These are phyloP conservation scores for Todus mexicanus DNA, from an alignment of 2,797 vertebrate genomes.

Conservation along the genomic window DNA sequence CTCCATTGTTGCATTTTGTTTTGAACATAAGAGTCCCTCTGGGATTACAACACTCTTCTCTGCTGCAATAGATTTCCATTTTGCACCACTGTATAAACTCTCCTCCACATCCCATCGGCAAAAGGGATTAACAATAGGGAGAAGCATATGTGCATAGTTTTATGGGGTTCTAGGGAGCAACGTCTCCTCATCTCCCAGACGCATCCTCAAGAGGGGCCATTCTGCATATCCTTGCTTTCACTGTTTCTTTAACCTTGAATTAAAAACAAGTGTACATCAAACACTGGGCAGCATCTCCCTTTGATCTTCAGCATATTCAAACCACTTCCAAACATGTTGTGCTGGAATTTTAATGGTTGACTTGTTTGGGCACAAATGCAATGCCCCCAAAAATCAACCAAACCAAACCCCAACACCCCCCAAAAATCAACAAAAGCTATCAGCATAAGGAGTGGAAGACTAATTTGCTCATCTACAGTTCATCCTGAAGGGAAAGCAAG, in stretches of 20 bases:
- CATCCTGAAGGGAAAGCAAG: background rate
- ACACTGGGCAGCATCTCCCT: background rate
- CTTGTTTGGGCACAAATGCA: background rate
- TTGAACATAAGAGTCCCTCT: conserved; percentile 69
- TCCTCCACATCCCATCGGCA: conserved; percentile 38
- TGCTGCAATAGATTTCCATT: conserved; percentile 68
- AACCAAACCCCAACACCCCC: background rate
- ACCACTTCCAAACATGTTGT: background rate
- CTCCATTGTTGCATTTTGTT: conserved; percentile 76
- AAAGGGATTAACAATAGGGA: conserved; percentile 48
- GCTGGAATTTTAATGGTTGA: conserved; percentile 15
- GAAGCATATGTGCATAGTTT: conserved; percentile 35
- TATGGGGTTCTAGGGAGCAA: conserved; percentile 33
- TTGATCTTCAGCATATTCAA: conserved; percentile 38
- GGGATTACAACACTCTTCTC: conserved; percentile 57
- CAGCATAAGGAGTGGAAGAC: background rate
- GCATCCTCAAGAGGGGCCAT: background rate
- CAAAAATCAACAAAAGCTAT: background rate
- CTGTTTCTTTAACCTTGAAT: conserved; percentile 56
- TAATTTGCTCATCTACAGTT: background rate
- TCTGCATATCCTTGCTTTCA: background rate
- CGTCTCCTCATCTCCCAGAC: conserved; percentile 12
- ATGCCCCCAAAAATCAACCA: too few species aligned
- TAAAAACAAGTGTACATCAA: conserved; percentile 9
- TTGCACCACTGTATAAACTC: conserved; percentile 57